A percentile compares a stretch with the other conserved stretches of the same genome.
Evolutionary conservation across 2,797 vertebrate genomes (phyloP).

Genomic region (Catharus ustulatus): DNA sequence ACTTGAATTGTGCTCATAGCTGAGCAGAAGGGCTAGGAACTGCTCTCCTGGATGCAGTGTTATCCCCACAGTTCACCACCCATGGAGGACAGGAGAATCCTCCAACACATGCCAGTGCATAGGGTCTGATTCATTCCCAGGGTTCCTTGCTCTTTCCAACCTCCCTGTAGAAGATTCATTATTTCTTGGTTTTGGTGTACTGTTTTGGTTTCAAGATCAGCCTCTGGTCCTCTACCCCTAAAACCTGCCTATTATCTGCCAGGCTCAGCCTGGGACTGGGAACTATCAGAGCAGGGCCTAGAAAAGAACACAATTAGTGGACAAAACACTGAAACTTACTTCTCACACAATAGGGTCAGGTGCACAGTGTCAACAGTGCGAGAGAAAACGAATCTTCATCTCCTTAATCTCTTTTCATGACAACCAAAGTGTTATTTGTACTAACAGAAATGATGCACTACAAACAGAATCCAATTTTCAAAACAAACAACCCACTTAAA

Average conservation of each 20-base stretch:
- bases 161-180: not conserved
- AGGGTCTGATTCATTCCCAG: not conserved
- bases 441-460: not conserved
- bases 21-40: not conserved
- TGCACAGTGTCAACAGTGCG: not conserved
- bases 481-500: not conserved
- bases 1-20: rapidly evolving
- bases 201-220: not conserved
- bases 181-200: not conserved
- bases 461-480: not conserved
- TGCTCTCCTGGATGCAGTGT: not conserved
- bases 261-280: not conserved
- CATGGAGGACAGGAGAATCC: rapidly evolving
- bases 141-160: not conserved
- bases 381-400: not conserved
- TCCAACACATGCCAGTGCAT: rapidly evolving
- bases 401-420: not conserved
- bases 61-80: not conserved
- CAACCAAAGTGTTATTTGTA: not conserved
- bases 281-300: not conserved
- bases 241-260: not conserved
- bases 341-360: not conserved
- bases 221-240: not conserved
- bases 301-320: not conserved
- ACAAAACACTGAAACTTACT: slow-evolving; percentile 47